Conservation (phyloP, 2,888 invertebrate species). For the Scaptomyza flava region DNA sequence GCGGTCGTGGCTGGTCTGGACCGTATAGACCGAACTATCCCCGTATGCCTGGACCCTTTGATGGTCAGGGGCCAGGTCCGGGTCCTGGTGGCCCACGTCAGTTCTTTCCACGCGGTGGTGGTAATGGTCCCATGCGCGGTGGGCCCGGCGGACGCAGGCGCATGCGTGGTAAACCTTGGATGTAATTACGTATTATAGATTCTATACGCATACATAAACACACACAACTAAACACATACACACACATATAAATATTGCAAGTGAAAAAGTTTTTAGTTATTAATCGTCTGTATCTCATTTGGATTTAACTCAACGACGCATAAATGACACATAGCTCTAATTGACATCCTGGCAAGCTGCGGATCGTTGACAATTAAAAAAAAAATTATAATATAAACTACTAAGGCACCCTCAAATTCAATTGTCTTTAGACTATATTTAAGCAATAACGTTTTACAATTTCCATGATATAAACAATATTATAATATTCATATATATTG, state of each 20-base stretch:
- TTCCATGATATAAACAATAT: slow-evolving; percentile 29
- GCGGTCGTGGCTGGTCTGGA: slow-evolving; percentile 71
- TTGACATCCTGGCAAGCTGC: slow-evolving; percentile 25
- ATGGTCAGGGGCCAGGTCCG: slow-evolving; percentile 48
- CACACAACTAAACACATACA: slow-evolving; percentile 6
- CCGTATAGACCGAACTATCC: slow-evolving; percentile 73
- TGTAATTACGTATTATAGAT: slow-evolving; percentile 73
- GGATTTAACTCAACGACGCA: slow-evolving; percentile 41
- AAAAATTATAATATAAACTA: slow-evolving; percentile 12
- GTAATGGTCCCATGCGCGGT: slow-evolving; percentile 58
- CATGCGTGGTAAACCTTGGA: slow-evolving; percentile 83
- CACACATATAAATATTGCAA: slow-evolving; percentile 21
- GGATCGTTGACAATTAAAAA: slow-evolving; percentile 52
- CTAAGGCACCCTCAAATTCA: slow-evolving; percentile 7
- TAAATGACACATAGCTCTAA: slow-evolving; percentile 36
- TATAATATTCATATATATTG: slow-evolving; percentile 24
- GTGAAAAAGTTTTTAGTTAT: slow-evolving; percentile 50
- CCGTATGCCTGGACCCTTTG: slow-evolving; percentile 66
- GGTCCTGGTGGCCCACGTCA: slow-evolving; percentile 64
- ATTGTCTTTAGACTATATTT: slow-evolving; percentile 25
- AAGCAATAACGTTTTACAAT: slow-evolving; percentile 33
- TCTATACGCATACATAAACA: slow-evolving; percentile 21
- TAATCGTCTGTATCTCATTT: slow-evolving; percentile 63
- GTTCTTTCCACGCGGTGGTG: slow-evolving; percentile 57
- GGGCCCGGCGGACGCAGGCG: slow-evolving; percentile 73